phyloP scores from a whole-genome alignment of 2,888 invertebrate genomes.

The Anarsia innoxiella region DNA sequence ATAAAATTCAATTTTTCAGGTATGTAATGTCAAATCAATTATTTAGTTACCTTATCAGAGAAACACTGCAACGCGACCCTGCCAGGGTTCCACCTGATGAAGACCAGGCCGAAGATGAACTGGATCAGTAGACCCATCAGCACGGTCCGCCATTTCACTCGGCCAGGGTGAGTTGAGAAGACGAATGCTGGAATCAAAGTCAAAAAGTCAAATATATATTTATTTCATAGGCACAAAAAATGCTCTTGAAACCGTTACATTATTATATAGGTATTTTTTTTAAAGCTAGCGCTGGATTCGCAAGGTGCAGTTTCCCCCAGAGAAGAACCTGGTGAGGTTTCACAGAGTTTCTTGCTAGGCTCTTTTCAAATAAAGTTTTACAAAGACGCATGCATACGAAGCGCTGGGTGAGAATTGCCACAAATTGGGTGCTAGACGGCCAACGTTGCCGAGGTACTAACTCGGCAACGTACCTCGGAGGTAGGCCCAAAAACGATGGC shows the following conservation, averaged over 20 bases:
- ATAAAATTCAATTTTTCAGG: not conserved
- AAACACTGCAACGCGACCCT: slow-evolving; percentile 81
- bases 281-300: not conserved
- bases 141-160: slow-evolving; percentile 88
- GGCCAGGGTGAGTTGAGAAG: slow-evolving; percentile 55
- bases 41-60: slow-evolving; percentile 73
- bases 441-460: no score
- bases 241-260: not conserved
- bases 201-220: no score
- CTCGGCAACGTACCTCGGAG: no score
- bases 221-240: not conserved
- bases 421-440: no score
- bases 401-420: no score
- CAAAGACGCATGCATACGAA: no score
- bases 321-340: not conserved
- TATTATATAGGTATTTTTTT: not conserved
- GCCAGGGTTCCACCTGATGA: slow-evolving; percentile 90
- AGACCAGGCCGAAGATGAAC: slow-evolving; percentile 87
- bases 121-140: slow-evolving; percentile 87
- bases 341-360: not conserved
- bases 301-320: not conserved
- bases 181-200: slow-evolving; percentile 41
- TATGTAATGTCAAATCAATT: not conserved
- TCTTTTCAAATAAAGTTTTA: not conserved
- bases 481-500: no score